Percentiles rank a stretch among this genome's conserved stretches.
phyloP scores from a whole-genome alignment of 2,888 invertebrate genomes.

The Dioctria linearis region DNA sequence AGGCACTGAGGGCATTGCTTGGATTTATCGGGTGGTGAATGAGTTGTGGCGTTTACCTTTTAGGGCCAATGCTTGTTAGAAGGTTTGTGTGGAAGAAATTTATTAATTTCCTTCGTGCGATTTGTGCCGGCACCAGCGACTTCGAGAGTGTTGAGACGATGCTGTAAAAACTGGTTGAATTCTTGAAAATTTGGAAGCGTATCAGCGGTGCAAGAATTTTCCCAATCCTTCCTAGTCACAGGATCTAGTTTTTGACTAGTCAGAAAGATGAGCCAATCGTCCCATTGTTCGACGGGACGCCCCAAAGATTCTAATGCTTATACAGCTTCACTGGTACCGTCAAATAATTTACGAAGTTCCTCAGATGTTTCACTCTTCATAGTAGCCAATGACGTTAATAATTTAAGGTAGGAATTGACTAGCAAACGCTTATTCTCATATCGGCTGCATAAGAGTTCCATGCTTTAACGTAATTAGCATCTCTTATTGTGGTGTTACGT shows the following conservation, averaged over 20 bases:
- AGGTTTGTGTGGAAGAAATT: too few relatives aligned
- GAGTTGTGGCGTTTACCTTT: too few relatives aligned
- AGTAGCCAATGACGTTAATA: conserved; percentile 2
- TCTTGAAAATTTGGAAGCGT: too few relatives aligned
- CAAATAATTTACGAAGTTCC: conserved; percentile 2
- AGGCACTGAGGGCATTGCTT: too few relatives aligned
- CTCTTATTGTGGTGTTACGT: conserved; percentile 31
- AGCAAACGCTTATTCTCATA: conserved; percentile 52
- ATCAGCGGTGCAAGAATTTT: too few relatives aligned
- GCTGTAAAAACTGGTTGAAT: too few relatives aligned
- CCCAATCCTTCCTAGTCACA: background rate
- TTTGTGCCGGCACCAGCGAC: too few relatives aligned
- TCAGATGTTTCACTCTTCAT: background rate
- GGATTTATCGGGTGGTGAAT: too few relatives aligned
- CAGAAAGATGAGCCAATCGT: conserved; percentile 2
- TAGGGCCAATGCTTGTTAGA: too few relatives aligned
- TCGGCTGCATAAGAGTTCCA: conserved; percentile 42
- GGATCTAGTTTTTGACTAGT: background rate
- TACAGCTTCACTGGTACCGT: background rate
- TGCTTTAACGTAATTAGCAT: conserved; percentile 27
- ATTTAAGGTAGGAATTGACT: conserved; percentile 41
- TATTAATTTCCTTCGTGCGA: too few relatives aligned
- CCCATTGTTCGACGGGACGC: conserved; percentile 30
- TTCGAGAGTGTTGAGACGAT: too few relatives aligned
- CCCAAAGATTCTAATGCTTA: background rate